A percentile compares a stretch with the other conserved stretches of the same genome.
Evolutionary conservation across 2,888 invertebrate species (phyloP).

Genomic region (Salticus scenicus): DNA sequence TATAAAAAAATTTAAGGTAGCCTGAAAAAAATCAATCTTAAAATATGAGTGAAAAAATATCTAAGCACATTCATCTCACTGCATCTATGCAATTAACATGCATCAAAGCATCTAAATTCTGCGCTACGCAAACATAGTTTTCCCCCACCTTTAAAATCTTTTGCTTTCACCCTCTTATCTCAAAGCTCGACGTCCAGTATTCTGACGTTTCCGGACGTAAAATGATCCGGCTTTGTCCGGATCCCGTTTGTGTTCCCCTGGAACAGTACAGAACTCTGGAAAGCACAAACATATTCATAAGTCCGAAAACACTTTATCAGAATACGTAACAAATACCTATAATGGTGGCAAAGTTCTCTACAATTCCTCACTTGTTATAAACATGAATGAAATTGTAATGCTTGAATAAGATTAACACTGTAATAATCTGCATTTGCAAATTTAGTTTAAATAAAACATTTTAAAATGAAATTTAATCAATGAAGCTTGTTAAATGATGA

Average conservation of each 20-base stretch:
- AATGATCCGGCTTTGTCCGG: constrained; percentile 50
- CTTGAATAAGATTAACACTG: no score
- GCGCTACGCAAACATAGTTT: background rate
- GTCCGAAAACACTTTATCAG: constrained; percentile 11
- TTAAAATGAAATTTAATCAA: no score
- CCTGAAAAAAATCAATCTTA: no score
- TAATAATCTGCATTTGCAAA: no score
- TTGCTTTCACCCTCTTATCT: constrained; percentile 22
- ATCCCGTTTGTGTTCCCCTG: constrained; percentile 50
- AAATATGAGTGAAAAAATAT: no score
- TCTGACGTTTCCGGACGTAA: constrained; percentile 55
- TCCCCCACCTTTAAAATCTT: constrained; percentile 39
- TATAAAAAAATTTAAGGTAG: no score
- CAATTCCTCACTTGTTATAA: no score
- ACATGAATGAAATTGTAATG: no score
- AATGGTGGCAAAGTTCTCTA: no score
- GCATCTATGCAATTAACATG: background rate
- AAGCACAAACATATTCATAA: constrained; percentile 55
- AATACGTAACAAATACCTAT: background rate
- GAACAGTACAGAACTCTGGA: constrained; percentile 57
- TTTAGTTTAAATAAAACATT: no score
- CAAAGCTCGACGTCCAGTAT: constrained; percentile 65
- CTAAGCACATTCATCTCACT: background rate
- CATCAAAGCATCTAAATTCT: background rate
- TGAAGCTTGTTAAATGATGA: no score